phyloP scores from a whole-genome alignment of 2,797 vertebrate species.

The Pteronotus mesoamericanus region DNA sequence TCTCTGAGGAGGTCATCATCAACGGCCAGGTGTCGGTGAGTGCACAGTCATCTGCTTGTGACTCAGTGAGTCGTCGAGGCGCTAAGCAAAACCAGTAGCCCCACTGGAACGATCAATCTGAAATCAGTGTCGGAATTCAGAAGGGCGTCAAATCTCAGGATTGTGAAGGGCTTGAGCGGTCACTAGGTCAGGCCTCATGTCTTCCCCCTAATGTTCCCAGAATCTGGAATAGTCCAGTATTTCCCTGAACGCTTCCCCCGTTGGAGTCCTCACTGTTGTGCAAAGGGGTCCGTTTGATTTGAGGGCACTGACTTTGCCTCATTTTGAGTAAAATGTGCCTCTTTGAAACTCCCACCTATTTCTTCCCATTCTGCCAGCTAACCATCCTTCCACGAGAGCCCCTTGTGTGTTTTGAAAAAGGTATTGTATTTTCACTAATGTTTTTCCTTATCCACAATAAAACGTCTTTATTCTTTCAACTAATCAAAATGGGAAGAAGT shows the following conservation, averaged over 20 bases:
- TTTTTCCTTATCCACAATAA: neutral
- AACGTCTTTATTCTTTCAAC: neutral
- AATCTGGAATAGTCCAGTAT: neutral
- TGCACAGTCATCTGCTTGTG: slow-evolving; percentile 62
- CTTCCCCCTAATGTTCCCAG: neutral
- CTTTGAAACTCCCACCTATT: neutral
- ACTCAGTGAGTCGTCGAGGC: neutral
- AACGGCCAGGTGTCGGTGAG: slow-evolving; percentile 98
- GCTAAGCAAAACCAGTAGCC: neutral
- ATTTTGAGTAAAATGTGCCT: neutral
- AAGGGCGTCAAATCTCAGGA: neutral
- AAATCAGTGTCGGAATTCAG: neutral
- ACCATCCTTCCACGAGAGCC: neutral
- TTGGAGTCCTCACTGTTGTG: neutral
- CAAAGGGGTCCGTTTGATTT: neutral
- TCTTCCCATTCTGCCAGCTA: neutral
- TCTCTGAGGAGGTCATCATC: slow-evolving; percentile 98
- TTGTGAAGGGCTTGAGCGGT: neutral
- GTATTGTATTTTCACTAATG: neutral
- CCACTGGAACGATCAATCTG: neutral
- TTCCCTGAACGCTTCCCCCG: neutral
- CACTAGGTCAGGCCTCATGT: neutral
- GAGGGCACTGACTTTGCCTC: neutral
- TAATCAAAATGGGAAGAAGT: slow-evolving; percentile 10
- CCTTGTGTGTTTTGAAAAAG: neutral